Evolutionary conservation across 2,797 vertebrate species (phyloP).

Genomic region (Glyptemys insculpta): DNA sequence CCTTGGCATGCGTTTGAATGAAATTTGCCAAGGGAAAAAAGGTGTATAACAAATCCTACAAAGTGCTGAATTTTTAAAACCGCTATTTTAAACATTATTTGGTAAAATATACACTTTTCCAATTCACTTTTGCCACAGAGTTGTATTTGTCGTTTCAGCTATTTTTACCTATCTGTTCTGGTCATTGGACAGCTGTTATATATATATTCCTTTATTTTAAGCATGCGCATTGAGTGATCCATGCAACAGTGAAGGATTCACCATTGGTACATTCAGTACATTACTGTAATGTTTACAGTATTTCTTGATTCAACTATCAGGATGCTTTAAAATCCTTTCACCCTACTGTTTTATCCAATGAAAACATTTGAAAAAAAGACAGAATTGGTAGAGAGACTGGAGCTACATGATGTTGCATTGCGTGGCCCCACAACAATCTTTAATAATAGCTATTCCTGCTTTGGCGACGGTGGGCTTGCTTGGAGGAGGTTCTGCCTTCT

Average conservation of each 20-base stretch:
- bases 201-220: conserved; percentile 78
- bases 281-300: conserved; percentile 59
- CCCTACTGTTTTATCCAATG: conserved; percentile 57
- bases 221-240: conserved; percentile 86
- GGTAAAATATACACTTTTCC: conserved; percentile 39
- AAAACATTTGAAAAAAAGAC: conserved; percentile 57
- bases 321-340: conserved; percentile 68
- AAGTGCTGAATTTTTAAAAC: conserved; percentile 45
- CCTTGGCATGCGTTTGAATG: background rate
- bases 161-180: conserved; percentile 74
- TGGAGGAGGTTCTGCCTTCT: conserved; percentile 91
- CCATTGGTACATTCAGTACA: conserved; percentile 74
- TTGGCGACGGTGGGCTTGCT: conserved; percentile 95
- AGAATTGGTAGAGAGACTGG: conserved; percentile 22
- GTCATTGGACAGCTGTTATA: conserved; percentile 77
- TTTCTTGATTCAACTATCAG: conserved; percentile 56
- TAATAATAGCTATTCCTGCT: conserved; percentile 93
- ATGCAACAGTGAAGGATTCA: conserved; percentile 84
- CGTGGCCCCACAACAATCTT: conserved; percentile 96
- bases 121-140: background rate
- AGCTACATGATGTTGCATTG: conserved; percentile 94
- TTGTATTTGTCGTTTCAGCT: conserved; percentile 23
- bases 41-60: conserved; percentile 6
- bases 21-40: conserved; percentile 4
- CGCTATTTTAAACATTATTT: conserved; percentile 41